Percentiles rank a stretch among this genome's conserved stretches.
These are phyloP conservation scores for Dromas ardeola DNA, from an alignment of 2,113 vertebrate species.

Conservation along the genomic window DNA sequence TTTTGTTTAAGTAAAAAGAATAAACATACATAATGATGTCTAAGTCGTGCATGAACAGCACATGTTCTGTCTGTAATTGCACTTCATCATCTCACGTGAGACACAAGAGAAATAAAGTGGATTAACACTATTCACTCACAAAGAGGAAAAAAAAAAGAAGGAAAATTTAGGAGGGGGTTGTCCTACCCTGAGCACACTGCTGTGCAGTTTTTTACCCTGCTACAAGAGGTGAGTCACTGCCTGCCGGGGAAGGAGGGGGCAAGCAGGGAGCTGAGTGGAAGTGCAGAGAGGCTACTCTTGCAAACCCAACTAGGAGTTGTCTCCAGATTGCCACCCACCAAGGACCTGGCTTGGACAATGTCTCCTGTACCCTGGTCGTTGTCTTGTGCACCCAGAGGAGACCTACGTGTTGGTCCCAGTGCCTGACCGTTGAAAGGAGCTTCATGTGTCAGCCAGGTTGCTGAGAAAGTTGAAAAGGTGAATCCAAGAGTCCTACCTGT, in stretches of 20 bases:
- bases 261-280: not conserved
- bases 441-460: not conserved
- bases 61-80: not conserved
- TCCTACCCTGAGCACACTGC: not conserved
- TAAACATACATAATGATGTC: not conserved
- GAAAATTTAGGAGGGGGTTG: not conserved
- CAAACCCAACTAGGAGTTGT: not conserved
- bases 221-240: not conserved
- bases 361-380: not conserved
- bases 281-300: not conserved
- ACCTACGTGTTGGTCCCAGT: not conserved
- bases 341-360: fast-evolving
- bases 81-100: not conserved
- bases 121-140: not conserved
- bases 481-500: not conserved
- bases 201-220: not conserved
- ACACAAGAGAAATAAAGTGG: not conserved
- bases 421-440: not conserved
- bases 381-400: not conserved
- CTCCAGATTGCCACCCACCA: not conserved
- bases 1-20: not conserved
- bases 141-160: not conserved
- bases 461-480: not conserved
- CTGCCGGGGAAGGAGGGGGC: fast-evolving
- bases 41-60: not conserved